Evolutionary conservation across 2,888 invertebrate species (phyloP).

Genomic region (Leucophenga montana): DNA sequence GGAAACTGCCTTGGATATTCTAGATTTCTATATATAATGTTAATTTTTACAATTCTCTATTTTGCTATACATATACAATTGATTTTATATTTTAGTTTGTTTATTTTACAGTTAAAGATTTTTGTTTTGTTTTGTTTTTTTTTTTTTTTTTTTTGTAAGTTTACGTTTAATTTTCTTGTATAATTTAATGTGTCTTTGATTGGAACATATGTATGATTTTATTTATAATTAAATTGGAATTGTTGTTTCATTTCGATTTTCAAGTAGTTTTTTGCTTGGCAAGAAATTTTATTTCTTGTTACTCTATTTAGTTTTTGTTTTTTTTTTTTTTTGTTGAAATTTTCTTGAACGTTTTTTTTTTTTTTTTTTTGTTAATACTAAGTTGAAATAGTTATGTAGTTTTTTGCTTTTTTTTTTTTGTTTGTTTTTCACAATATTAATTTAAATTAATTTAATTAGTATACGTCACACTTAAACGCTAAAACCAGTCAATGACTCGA

Average conservation of each 20-base stretch:
- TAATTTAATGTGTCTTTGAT: background rate
- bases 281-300: conserved; percentile 60
- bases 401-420: background rate
- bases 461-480: background rate
- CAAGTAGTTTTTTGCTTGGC: conserved; percentile 28
- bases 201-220: conserved; percentile 28
- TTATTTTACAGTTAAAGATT: background rate
- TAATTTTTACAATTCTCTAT: no score
- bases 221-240: conserved; percentile 21
- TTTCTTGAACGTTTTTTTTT: conserved; percentile 34
- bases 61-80: no score
- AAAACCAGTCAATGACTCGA: conserved; percentile 7
- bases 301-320: background rate
- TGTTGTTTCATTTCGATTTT: conserved; percentile 3
- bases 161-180: background rate
- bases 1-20: no score
- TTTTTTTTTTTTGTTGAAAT: background rate
- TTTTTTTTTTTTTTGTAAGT: conserved; percentile 8
- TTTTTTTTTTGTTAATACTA: background rate
- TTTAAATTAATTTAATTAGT: background rate
- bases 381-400: conserved; percentile 34
- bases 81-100: background rate
- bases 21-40: background rate
- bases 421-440: background rate
- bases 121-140: conserved; percentile 23